Evolutionary conservation across 1,140 invertebrate genomes (phyloP).

Genomic region (Drosophila tani): DNA sequence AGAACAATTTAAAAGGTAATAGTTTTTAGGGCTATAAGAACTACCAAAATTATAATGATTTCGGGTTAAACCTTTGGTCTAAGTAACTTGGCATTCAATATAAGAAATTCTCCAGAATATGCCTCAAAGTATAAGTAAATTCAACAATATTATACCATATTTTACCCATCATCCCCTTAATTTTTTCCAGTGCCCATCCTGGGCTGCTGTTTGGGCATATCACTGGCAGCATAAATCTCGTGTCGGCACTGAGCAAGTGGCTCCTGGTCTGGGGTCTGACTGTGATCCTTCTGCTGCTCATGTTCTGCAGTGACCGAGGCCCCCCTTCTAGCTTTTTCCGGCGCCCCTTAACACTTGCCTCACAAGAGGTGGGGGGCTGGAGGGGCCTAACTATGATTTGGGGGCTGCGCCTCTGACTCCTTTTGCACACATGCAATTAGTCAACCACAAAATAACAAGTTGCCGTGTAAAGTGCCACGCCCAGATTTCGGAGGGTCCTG

Average conservation of each 20-base stretch:
- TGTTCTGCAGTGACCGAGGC: conserved; percentile 43
- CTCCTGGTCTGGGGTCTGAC: conserved; percentile 43
- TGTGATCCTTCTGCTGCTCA: conserved; percentile 48
- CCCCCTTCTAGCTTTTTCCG: not conserved
- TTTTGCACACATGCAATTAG: conserved; percentile 74
- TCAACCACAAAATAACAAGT: conserved; percentile 78
- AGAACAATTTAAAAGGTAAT: no score
- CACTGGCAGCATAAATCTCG: conserved; percentile 69
- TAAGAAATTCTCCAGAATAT: no score
- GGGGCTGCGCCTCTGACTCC: conserved; percentile 39
- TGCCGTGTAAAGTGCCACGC: conserved; percentile 75
- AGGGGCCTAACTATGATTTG: conserved; percentile 25
- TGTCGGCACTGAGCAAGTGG: conserved; percentile 64
- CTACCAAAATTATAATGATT: no score
- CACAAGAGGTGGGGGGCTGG: not conserved
- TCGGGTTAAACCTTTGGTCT: no score
- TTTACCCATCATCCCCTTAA: no score
- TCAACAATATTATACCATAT: no score
- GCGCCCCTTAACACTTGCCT: not conserved
- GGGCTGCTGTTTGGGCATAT: conserved; percentile 54
- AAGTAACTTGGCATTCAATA: no score
- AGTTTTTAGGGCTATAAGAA: no score
- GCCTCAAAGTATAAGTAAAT: not conserved
- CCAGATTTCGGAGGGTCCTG: conserved; percentile 29
- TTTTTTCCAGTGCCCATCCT: conserved; percentile 21